Percentiles rank a stretch among this genome's conserved stretches.
phyloP scores from a whole-genome alignment of 2,888 invertebrate species.

The Rotaria macrura region DNA sequence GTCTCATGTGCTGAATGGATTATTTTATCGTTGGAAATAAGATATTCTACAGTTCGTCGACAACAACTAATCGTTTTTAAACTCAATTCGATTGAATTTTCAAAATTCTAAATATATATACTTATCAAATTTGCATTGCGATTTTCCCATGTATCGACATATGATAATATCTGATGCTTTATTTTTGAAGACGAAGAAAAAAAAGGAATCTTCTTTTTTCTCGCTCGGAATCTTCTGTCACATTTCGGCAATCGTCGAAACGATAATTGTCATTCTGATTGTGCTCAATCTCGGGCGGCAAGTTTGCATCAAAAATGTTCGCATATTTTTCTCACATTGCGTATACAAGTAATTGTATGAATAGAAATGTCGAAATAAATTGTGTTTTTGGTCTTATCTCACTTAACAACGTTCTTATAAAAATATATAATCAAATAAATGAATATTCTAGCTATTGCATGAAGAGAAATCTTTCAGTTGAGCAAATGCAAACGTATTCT shows the following conservation, averaged over 20 bases:
- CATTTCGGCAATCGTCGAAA: neutral
- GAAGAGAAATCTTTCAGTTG: neutral
- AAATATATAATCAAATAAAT: constrained; percentile 5
- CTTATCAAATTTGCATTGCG: neutral
- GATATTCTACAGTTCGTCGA: neutral
- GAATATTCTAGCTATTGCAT: neutral
- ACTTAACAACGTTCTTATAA: neutral
- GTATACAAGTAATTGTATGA: neutral
- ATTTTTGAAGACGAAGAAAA: neutral
- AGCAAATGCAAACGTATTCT: neutral
- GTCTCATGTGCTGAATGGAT: no score
- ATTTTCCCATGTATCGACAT: neutral
- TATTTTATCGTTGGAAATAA: no score
- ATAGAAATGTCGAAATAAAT: constrained; percentile 10
- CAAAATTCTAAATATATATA: neutral
- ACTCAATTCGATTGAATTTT: neutral
- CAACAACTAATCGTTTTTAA: neutral
- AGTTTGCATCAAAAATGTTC: neutral
- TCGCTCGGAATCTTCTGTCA: neutral
- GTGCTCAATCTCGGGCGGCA: neutral
- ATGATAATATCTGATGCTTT: neutral
- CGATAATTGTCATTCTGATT: neutral
- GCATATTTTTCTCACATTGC: neutral
- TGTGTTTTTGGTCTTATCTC: neutral
- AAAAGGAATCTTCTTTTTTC: neutral